A percentile compares a stretch with the other conserved stretches of the same genome.
Conservation (phyloP, 2,888 invertebrate species). For the Dascillus cervinus region DNA sequence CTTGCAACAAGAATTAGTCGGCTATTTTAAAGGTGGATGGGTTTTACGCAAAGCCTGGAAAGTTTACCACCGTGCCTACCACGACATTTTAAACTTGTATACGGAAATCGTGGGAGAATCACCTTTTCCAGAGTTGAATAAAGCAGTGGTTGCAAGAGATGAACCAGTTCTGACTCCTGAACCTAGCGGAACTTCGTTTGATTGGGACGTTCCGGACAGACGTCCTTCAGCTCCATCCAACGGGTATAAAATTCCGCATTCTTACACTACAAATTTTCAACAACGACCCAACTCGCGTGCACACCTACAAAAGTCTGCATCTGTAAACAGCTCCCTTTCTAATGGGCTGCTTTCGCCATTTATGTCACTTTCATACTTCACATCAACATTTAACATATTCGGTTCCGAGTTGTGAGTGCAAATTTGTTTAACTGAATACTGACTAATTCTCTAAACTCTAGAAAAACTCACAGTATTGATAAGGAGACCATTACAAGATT, state of each 20-base stretch:
- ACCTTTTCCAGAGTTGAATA: conserved; percentile 24
- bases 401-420: conserved; percentile 25
- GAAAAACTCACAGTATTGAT: conserved; percentile 33
- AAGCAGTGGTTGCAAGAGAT: not conserved
- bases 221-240: conserved; percentile 12
- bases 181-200: conserved; percentile 2
- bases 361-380: conserved; percentile 23
- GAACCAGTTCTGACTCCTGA: not conserved
- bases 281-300: too few species aligned
- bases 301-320: conserved; percentile 26
- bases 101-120: conserved; percentile 42
- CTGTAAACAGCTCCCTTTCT: conserved; percentile 22
- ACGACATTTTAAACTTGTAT: conserved; percentile 49
- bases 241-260: conserved; percentile 23
- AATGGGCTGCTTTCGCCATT: conserved; percentile 8
- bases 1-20: conserved; percentile 56
- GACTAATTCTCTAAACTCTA: conserved; percentile 1
- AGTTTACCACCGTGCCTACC: conserved; percentile 56
- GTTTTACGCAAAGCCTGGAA: conserved; percentile 62
- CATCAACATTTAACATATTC: conserved; percentile 26
- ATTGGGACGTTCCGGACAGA: conserved; percentile 9
- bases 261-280: conserved; percentile 22
- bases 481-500: conserved; percentile 50
- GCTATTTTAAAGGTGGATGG: conserved; percentile 59
- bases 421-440: not conserved